Conservation (phyloP, 1,140 invertebrate species). For the Euschistus heros region DNA sequence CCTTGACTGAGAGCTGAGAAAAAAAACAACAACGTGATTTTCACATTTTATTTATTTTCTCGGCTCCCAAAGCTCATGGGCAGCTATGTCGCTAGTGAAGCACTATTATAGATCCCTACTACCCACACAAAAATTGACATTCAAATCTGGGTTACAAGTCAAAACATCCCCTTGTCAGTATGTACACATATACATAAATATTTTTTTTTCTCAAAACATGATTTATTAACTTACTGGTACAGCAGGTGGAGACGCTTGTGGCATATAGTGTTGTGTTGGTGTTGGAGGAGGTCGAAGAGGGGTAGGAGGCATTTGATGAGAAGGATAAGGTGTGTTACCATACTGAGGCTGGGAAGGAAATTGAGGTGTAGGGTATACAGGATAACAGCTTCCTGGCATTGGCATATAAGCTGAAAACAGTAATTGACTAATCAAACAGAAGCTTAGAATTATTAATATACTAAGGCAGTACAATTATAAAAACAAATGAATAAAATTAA, state of each 20-base stretch:
- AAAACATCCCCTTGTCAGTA: too few relatives aligned
- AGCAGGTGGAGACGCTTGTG: background rate
- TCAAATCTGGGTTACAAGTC: too few relatives aligned
- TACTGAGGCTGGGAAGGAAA: background rate
- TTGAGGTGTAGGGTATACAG: background rate
- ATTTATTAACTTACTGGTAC: background rate
- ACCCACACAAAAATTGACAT: too few relatives aligned
- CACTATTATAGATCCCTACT: too few relatives aligned
- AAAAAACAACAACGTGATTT: too few relatives aligned
- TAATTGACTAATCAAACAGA: background rate
- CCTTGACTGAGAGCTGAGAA: too few relatives aligned
- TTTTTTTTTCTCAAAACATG: too few relatives aligned
- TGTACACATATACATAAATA: too few relatives aligned
- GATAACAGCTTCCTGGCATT: constrained; percentile 39
- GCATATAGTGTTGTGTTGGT: constrained; percentile 29
- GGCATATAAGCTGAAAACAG: constrained; percentile 46
- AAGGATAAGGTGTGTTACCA: constrained; percentile 36
- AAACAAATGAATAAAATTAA: background rate
- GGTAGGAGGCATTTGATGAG: constrained; percentile 30
- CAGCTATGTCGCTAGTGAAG: too few relatives aligned
- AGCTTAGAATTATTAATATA: background rate
- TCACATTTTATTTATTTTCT: too few relatives aligned
- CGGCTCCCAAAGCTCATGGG: too few relatives aligned
- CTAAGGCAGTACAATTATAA: background rate
- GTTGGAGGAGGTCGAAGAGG: background rate